These are phyloP conservation scores for Malurus melanocephalus DNA, from an alignment of 2,113 vertebrate genomes.

Conservation along the genomic window DNA sequence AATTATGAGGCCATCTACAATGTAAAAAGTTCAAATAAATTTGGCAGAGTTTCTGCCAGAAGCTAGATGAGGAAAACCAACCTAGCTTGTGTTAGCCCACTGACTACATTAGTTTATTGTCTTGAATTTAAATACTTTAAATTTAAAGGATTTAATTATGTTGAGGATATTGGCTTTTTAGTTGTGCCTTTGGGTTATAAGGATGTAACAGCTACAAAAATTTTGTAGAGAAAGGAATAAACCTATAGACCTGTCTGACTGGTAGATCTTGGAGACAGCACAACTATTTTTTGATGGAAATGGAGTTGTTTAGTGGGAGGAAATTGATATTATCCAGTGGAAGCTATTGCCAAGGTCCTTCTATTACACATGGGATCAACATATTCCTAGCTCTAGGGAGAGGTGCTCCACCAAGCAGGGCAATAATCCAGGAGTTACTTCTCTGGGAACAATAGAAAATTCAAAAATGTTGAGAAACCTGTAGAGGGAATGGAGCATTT, in stretches of 20 bases:
- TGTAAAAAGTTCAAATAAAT: background rate
- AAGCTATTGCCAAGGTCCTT: slow-evolving; percentile 40
- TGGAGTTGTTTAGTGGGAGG: slow-evolving; percentile 33
- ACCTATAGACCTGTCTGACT: slow-evolving; percentile 1
- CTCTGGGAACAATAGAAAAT: slow-evolving; percentile 18
- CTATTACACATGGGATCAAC: slow-evolving; percentile 61
- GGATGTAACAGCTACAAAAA: background rate
- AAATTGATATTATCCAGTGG: slow-evolving; percentile 67
- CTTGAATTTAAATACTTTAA: slow-evolving; percentile 2
- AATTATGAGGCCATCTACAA: slow-evolving; percentile 13
- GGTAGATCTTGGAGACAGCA: slow-evolving; percentile 24
- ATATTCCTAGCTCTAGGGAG: slow-evolving; percentile 61
- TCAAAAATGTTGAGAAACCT: background rate
- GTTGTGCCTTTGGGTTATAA: background rate
- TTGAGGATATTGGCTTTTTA: background rate
- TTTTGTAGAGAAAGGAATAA: background rate
- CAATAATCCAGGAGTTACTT: slow-evolving; percentile 11
- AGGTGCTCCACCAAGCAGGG: slow-evolving; percentile 20
- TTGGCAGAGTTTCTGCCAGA: background rate
- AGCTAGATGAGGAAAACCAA: background rate
- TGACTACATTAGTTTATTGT: background rate
- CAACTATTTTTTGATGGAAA: slow-evolving; percentile 50
- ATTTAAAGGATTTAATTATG: background rate
- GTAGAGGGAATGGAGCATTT: slow-evolving; percentile 1
- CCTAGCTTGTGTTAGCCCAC: background rate